Conservation (phyloP, 2,113 vertebrate species). For the Miniopterus natalensis region DNA sequence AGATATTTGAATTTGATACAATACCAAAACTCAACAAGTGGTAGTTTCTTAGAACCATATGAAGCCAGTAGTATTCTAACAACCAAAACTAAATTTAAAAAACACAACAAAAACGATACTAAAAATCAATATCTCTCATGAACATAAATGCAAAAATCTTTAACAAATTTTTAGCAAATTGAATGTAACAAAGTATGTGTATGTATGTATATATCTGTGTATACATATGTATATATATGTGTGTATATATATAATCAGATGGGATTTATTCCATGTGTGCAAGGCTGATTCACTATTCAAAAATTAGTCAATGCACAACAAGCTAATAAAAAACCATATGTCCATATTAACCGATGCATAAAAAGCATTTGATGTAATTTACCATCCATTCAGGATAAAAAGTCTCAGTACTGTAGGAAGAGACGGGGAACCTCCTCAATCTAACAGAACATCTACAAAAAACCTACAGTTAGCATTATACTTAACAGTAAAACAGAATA, state of each 20-base stretch:
- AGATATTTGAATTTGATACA: not conserved
- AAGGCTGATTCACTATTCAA: not conserved
- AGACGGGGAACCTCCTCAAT: not conserved
- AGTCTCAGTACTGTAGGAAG: not conserved
- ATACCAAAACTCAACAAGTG: not conserved
- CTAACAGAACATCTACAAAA: not conserved
- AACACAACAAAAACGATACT: not conserved
- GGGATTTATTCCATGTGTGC: not conserved
- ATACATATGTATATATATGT: not conserved
- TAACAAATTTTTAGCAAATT: not conserved
- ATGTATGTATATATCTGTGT: not conserved
- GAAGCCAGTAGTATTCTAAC: not conserved
- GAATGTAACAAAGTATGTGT: not conserved
- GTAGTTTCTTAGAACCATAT: not conserved
- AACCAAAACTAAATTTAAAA: conserved; percentile 51
- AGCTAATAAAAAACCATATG: not conserved
- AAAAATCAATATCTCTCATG: not conserved
- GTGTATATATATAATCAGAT: not conserved
- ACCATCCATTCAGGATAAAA: not conserved
- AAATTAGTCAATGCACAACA: not conserved
- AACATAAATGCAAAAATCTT: conserved; percentile 34
- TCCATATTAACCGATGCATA: not conserved
- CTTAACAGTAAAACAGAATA: not conserved
- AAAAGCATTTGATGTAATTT: conserved; percentile 24
- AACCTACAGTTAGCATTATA: not conserved